These are phyloP conservation scores for Drosophila insularis DNA, from an alignment of 1,140 invertebrate species.

Conservation along the genomic window DNA sequence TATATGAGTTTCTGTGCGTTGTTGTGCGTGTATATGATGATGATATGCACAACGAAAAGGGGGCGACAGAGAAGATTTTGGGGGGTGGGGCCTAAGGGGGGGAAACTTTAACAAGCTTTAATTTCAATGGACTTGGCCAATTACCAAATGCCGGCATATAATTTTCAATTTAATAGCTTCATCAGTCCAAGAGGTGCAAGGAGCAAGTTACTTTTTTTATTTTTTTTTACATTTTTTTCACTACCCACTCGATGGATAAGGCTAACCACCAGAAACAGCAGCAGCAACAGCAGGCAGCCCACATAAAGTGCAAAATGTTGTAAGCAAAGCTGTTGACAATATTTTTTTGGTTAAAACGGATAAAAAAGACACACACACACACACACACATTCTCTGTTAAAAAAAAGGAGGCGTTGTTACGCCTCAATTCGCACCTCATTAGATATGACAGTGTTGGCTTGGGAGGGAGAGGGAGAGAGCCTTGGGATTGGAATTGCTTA, in stretches of 20 bases:
- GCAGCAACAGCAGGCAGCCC: background rate
- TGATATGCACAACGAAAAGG: background rate
- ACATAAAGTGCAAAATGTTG: constrained; percentile 69
- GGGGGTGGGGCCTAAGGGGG: background rate
- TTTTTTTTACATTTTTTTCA: constrained; percentile 10
- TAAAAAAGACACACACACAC: background rate
- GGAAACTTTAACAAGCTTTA: constrained; percentile 47
- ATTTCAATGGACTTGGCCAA: constrained; percentile 70
- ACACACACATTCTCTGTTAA: too few species aligned
- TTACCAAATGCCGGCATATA: constrained; percentile 63
- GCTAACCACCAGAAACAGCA: constrained; percentile 4
- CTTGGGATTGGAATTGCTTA: constrained; percentile 8
- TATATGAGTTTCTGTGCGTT: too few species aligned
- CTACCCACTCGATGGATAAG: constrained; percentile 29
- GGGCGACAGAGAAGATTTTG: background rate
- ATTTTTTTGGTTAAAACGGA: constrained; percentile 27
- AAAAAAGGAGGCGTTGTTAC: constrained; percentile 41
- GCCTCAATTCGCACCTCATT: constrained; percentile 68
- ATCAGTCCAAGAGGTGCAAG: constrained; percentile 38
- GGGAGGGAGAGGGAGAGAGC: background rate
- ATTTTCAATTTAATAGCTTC: constrained; percentile 80
- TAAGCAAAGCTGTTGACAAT: constrained; percentile 77
- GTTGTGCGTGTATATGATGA: background rate
- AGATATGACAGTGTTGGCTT: constrained; percentile 40
- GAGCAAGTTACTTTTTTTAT: too few species aligned